Evolutionary conservation across 2,797 vertebrate species (phyloP).

Genomic region (Podargus strigoides): DNA sequence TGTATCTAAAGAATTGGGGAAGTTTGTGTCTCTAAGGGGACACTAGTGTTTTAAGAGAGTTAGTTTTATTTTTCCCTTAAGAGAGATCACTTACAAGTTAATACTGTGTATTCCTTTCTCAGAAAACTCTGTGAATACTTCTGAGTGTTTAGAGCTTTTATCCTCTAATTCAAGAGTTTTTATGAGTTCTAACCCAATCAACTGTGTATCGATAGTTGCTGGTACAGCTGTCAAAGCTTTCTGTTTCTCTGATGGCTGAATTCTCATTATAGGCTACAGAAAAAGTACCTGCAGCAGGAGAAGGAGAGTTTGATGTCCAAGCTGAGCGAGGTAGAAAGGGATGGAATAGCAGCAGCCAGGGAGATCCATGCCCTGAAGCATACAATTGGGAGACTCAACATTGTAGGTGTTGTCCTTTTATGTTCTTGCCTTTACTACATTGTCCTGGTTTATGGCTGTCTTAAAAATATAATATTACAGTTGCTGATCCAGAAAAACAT

Average conservation of each 20-base stretch:
- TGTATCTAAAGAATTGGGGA: not conserved
- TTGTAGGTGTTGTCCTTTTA: constrained; percentile 60
- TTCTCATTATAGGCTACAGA: constrained; percentile 73
- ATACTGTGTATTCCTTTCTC: not conserved
- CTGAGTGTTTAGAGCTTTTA: not conserved
- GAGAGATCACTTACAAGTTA: not conserved
- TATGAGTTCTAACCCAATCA: not conserved
- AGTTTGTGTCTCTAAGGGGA: not conserved
- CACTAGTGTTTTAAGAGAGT: not conserved
- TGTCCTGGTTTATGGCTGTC: not conserved
- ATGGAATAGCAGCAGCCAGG: constrained; percentile 83
- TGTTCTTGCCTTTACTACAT: not conserved
- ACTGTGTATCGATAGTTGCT: not conserved
- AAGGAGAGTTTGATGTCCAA: constrained; percentile 84
- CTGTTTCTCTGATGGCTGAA: not conserved
- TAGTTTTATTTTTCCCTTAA: not conserved
- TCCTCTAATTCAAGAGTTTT: not conserved
- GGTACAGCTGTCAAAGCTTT: not conserved
- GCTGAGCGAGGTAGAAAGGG: constrained; percentile 84
- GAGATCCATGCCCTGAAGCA: constrained; percentile 83
- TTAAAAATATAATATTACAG: not conserved
- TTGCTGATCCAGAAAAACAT: not conserved
- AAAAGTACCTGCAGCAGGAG: constrained; percentile 73
- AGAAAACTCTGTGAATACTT: not conserved
- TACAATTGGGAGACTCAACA: constrained; percentile 78